Conservation (phyloP, 2,888 invertebrate genomes). For the Leucoptera coffeella region DNA sequence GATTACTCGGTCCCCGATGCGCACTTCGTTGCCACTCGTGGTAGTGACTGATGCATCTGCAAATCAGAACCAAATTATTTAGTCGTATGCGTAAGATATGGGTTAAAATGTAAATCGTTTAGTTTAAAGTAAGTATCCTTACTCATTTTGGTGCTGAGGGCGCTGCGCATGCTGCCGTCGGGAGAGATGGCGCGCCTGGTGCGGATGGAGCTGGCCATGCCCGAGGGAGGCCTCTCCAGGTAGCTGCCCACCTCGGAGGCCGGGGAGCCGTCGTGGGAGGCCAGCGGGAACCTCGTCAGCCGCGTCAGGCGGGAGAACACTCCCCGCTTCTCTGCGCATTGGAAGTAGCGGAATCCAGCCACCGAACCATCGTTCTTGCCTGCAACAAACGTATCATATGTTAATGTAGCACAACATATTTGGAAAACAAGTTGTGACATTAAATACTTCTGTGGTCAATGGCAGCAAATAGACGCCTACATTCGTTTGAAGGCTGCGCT, state of each 20-base stretch:
- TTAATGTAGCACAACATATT: too few species aligned
- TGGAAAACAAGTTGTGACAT: too few species aligned
- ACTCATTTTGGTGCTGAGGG: conserved; percentile 52
- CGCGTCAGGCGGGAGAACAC: conserved; percentile 88
- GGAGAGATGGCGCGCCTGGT: conserved; percentile 36
- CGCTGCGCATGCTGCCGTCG: conserved; percentile 43
- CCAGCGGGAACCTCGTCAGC: conserved; percentile 66
- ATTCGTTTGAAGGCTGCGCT: too few species aligned
- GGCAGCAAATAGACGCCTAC: too few species aligned
- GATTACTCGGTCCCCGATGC: conserved; percentile 87
- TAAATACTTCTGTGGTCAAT: too few species aligned
- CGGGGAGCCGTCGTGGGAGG: conserved; percentile 43
- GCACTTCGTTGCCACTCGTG: conserved; percentile 50
- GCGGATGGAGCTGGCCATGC: conserved; percentile 30
- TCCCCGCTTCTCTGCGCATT: conserved; percentile 88
- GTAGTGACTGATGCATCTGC: conserved; percentile 43
- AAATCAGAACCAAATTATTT: too few species aligned
- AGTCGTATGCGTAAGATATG: too few species aligned
- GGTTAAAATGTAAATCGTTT: too few species aligned
- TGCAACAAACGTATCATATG: too few species aligned
- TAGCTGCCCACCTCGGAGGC: conserved; percentile 40
- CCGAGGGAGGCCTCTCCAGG: conserved; percentile 38
- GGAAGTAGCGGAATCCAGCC: conserved; percentile 87
- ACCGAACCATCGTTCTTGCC: conserved; percentile 97
- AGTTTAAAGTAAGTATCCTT: too few species aligned